Base-by-base conservation (phyloP, 2,797 vertebrate species). In the Sebastes nivosus region DNA sequence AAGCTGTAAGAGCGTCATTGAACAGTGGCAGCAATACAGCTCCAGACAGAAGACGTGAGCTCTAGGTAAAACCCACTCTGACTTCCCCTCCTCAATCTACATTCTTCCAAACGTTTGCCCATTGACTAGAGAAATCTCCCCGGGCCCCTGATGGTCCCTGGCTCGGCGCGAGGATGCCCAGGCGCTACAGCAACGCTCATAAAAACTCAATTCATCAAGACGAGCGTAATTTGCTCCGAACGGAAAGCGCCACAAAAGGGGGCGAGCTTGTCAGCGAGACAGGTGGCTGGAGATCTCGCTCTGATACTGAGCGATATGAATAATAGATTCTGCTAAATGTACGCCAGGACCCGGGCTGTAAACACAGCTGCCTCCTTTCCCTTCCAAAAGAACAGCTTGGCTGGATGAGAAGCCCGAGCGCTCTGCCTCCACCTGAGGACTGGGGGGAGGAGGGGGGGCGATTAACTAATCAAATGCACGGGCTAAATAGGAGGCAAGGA, bases 291-390 rank as follows among this genome's bases (percentile, higher is more conserved):
- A 99, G 98, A 99, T 99, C 98, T 98, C 97, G 97, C 98, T 97
- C 97, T 98, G 97, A 99, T 99, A 99, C 97, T 98, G 97, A 98
- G 98, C 97, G 97, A 99, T 99, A 99, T 99, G 98, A 99, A 99
- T 99, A 99, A 99, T 99, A 99, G 98, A 99, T 99, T 99, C 97
- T 98, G 97, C 97, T 98, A 99, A 99, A 98, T 98, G 97, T 98
- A 97, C 98, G 98, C 98, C 98, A 99, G 97, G 97, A 98, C 97
- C 97, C 97, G 97, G 97, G 97, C 97, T 97, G 98, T 99, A 99
- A 99, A 99, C 98, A 99, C 98, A 99, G 98, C 98, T 99, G 98
- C 98, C 97, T 99, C 96, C 96, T 96, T 97, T 98, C 97, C 96
- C 96, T 96, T 99, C 98, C 98, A 99, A 98, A 97, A 98, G 98